These are phyloP conservation scores for Phymorhynchus buccinoides DNA, from an alignment of 1,140 invertebrate species.

Conservation along the genomic window DNA sequence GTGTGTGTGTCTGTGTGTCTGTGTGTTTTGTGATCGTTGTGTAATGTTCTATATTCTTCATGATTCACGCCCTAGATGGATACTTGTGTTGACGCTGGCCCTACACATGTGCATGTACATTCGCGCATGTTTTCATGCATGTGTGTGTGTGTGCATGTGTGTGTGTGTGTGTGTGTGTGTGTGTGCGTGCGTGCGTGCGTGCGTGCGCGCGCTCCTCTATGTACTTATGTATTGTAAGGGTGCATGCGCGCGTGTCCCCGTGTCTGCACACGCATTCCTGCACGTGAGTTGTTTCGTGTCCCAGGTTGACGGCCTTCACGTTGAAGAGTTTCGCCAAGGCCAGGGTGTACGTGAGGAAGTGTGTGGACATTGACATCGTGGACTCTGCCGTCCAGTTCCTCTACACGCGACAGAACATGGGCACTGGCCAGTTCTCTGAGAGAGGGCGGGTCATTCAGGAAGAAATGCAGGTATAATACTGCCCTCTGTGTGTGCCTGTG, in stretches of 20 bases:
- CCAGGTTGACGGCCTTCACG: constrained; percentile 88
- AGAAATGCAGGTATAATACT: constrained; percentile 58
- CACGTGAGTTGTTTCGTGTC: neutral
- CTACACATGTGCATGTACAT: neutral
- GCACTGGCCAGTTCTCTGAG: constrained; percentile 84
- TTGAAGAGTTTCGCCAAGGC: constrained; percentile 88
- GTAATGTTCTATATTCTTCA: neutral
- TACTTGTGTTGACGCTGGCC: too few relatives aligned
- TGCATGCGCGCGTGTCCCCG: neutral
- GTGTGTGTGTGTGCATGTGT: neutral
- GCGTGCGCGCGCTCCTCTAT: neutral
- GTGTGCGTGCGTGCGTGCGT: neutral
- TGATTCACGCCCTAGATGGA: too few relatives aligned
- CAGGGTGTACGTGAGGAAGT: constrained; percentile 67
- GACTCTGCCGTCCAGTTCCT: constrained; percentile 85
- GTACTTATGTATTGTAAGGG: neutral
- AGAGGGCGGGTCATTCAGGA: constrained; percentile 60
- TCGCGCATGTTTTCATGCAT: neutral
- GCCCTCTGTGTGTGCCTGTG: neutral
- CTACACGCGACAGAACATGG: constrained; percentile 80
- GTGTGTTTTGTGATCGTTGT: neutral
- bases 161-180: neutral
- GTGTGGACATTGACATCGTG: constrained; percentile 81
- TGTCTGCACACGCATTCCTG: neutral
- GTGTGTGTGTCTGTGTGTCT: neutral